These are phyloP conservation scores for Luperina testacea DNA, from an alignment of 2,888 invertebrate genomes.

Conservation along the genomic window DNA sequence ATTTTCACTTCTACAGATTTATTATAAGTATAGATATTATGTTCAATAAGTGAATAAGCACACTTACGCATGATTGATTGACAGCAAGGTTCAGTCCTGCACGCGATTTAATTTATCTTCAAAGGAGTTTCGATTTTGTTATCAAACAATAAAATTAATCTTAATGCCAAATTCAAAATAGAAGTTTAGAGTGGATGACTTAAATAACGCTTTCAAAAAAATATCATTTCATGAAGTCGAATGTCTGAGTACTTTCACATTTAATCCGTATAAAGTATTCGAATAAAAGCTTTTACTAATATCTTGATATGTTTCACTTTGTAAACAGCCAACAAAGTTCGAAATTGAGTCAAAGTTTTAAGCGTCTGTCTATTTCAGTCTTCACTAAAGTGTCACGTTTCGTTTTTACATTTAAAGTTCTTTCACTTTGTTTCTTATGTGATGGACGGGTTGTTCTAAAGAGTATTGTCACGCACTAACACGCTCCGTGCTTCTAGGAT, in stretches of 20 bases:
- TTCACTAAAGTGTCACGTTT: constrained; percentile 6
- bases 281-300: not conserved
- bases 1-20: no score
- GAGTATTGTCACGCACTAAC: constrained; percentile 3
- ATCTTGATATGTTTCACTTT: not conserved
- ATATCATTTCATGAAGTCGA: not conserved
- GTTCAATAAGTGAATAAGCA: no score
- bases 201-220: not conserved
- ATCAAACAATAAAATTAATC: constrained; percentile 15
- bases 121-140: constrained; percentile 15
- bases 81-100: not conserved
- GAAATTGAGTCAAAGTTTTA: not conserved
- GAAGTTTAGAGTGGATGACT: not conserved
- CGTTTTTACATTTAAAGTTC: constrained; percentile 23
- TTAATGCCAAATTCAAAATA: constrained; percentile 18
- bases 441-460: not conserved
- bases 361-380: not conserved
- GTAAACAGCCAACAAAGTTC: not conserved
- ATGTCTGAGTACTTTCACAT: not conserved
- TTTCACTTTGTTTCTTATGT: not conserved
- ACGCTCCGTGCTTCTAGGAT: not conserved
- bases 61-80: not conserved
- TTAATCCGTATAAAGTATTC: not conserved
- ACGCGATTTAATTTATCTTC: constrained; percentile 16
- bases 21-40: no score